Evolutionary conservation across 2,888 invertebrate species (phyloP).

Genomic region (Cryptocephalus primarius): DNA sequence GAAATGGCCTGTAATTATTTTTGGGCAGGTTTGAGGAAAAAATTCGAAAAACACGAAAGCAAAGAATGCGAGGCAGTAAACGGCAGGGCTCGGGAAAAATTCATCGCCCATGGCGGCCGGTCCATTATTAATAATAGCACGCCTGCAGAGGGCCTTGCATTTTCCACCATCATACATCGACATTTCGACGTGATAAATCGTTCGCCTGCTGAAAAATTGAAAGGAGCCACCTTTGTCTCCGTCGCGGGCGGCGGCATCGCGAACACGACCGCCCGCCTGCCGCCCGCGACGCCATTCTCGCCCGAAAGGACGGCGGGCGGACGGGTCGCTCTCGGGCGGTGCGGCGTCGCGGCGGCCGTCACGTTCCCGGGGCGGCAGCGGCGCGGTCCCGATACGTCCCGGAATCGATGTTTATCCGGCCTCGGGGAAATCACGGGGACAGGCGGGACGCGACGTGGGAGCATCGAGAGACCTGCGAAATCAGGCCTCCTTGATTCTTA

Average conservation of each 20-base stretch:
- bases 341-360: not conserved
- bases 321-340: constrained; percentile 1
- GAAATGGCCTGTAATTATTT: no score
- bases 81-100: constrained; percentile 5
- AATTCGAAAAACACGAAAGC: no score
- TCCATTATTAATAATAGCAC: not conserved
- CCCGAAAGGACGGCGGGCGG: not conserved
- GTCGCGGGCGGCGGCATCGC: not conserved
- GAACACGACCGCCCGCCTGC: constrained; percentile 1
- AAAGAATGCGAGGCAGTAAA: no score
- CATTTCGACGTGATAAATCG: constrained; percentile 9
- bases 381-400: constrained; percentile 35
- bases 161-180: constrained; percentile 6
- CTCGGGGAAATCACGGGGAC: constrained; percentile 35
- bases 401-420: constrained; percentile 39
- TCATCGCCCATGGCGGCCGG: constrained; percentile 12
- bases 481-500: not conserved
- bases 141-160: not conserved
- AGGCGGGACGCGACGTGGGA: constrained; percentile 2
- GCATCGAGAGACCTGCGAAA: not conserved
- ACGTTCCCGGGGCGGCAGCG: constrained; percentile 6
- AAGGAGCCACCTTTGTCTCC: constrained; percentile 1
- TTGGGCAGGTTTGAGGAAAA: no score
- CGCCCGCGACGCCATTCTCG: constrained; percentile 1
- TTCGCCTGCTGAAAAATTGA: constrained; percentile 8